These are phyloP conservation scores for Pogonomyrmex barbatus DNA, from an alignment of 1,140 invertebrate genomes.

Conservation along the genomic window DNA sequence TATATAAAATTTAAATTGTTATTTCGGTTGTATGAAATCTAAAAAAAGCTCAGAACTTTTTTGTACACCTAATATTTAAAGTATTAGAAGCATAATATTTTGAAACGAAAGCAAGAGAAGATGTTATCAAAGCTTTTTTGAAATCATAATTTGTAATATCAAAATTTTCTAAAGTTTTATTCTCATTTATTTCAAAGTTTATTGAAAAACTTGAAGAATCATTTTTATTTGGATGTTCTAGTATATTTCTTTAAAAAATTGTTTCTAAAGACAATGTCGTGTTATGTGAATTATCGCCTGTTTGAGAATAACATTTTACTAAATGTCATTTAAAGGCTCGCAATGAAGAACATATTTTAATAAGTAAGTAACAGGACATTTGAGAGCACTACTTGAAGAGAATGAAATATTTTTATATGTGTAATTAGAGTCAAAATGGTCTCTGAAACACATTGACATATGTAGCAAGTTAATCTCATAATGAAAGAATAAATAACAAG, in stretches of 20 bases:
- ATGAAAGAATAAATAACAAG: not conserved
- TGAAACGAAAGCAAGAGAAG: slow-evolving; percentile 4
- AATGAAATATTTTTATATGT: slow-evolving; percentile 2
- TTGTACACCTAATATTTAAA: not conserved
- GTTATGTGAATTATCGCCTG: not conserved
- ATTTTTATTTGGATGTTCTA: slow-evolving; percentile 3
- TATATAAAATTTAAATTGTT: too few relatives aligned
- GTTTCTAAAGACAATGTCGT: not conserved
- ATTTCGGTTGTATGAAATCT: too few relatives aligned
- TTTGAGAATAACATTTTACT: slow-evolving; percentile 11
- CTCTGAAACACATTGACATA: slow-evolving; percentile 1
- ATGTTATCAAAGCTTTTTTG: slow-evolving; percentile 8
- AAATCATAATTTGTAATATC: slow-evolving; percentile 8
- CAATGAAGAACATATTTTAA: not conserved
- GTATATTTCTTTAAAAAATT: not conserved
- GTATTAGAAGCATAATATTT: not conserved
- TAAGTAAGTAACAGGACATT: not conserved
- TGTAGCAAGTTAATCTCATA: not conserved
- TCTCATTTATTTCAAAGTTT: not conserved
- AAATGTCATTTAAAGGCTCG: slow-evolving; percentile 11
- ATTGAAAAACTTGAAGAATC: not conserved
- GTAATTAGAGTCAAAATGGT: not conserved
- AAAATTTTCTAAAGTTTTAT: too few relatives aligned
- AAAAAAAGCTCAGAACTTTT: too few relatives aligned
- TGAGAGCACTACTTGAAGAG: slow-evolving; percentile 5